Conservation (phyloP, 2,888 invertebrate species). For the Apamea epomidion region DNA sequence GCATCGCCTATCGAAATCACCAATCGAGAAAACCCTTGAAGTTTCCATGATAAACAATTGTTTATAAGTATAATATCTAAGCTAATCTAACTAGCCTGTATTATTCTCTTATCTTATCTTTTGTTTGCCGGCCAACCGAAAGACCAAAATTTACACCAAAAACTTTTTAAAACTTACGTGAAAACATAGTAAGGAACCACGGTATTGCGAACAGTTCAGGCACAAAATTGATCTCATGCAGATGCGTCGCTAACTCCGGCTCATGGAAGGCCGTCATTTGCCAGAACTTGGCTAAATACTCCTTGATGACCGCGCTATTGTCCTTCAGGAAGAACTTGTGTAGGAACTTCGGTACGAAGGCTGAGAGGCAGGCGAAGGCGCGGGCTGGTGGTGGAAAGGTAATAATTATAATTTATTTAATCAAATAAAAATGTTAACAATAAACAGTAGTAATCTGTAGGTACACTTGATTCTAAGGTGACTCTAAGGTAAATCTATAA, state of each 20-base stretch:
- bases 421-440: too few species aligned
- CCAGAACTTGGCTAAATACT: constrained; percentile 99
- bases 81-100: too few species aligned
- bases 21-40: neutral
- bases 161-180: constrained; percentile 92
- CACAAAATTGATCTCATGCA: constrained; percentile 97
- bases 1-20: too few species aligned
- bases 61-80: too few species aligned
- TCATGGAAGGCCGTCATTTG: constrained; percentile 99
- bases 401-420: neutral
- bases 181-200: constrained; percentile 99
- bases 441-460: too few species aligned
- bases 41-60: neutral
- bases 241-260: constrained; percentile 96
- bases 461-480: too few species aligned
- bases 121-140: too few species aligned
- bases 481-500: neutral
- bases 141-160: neutral
- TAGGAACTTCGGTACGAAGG: constrained; percentile 98
- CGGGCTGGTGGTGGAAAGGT: constrained; percentile 91
- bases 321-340: constrained; percentile 99
- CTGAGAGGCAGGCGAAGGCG: constrained; percentile 98
- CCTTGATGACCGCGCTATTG: constrained; percentile 98
- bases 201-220: constrained; percentile 99
- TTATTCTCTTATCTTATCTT: too few species aligned